phyloP scores from a whole-genome alignment of 2,888 invertebrate genomes.

The Chironomus tentans region DNA sequence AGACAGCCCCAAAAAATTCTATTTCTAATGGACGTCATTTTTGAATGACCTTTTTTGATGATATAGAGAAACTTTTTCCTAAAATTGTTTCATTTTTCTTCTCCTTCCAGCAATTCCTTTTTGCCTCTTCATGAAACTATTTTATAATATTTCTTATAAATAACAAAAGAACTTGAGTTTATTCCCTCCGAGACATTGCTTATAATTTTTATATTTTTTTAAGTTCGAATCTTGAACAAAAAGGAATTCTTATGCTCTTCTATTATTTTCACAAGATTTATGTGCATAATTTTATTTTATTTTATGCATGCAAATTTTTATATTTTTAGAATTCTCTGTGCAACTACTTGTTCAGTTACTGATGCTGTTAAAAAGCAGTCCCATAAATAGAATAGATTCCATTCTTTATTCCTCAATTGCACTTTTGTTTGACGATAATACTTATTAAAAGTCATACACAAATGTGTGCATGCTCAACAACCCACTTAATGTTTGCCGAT shows the following conservation, averaged over 20 bases:
- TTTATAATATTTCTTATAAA: too few species aligned
- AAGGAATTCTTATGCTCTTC: background rate
- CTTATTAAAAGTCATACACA: background rate
- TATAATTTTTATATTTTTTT: too few species aligned
- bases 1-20: too few species aligned
- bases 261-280: slow-evolving; percentile 3
- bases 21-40: too few species aligned
- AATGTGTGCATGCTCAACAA: slow-evolving; percentile 15
- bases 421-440: background rate
- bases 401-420: background rate
- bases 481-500: slow-evolving; percentile 7
- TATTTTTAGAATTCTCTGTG: background rate
- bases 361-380: background rate
- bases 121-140: too few species aligned
- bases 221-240: too few species aligned
- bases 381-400: background rate
- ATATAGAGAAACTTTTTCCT: too few species aligned
- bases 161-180: too few species aligned
- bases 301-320: slow-evolving; percentile 6
- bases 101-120: too few species aligned
- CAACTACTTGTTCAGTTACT: background rate
- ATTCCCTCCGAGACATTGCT: too few species aligned
- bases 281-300: slow-evolving; percentile 7
- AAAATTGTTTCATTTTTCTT: too few species aligned
- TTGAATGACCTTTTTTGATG: too few species aligned